Percentiles rank a stretch among this genome's conserved stretches.
Conservation (phyloP, 2,888 invertebrate genomes). For the Polietes domitor region DNA sequence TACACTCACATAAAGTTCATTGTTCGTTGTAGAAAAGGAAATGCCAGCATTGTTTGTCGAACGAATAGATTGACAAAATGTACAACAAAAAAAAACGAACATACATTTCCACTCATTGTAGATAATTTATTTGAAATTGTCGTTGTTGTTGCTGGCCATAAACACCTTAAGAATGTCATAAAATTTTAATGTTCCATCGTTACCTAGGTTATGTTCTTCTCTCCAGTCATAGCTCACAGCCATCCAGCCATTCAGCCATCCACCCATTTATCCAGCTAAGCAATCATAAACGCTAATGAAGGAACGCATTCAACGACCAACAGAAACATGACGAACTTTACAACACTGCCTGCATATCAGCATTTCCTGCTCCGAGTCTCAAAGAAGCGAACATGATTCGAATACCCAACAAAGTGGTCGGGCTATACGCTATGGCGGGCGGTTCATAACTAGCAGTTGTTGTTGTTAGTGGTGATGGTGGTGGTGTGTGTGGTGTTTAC, state of each 20-base stretch:
- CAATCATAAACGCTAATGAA: slow-evolving; percentile 42
- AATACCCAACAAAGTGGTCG: slow-evolving; percentile 23
- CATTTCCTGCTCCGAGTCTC: slow-evolving; percentile 53
- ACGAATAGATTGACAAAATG: too few relatives aligned
- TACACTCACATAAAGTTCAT: too few relatives aligned
- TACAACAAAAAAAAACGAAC: not conserved
- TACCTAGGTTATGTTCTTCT: not conserved
- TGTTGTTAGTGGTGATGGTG: too few relatives aligned
- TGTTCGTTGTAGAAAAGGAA: not conserved
- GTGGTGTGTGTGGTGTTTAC: not conserved
- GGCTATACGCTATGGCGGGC: not conserved
- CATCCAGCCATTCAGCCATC: not conserved
- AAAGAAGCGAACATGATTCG: slow-evolving; percentile 39
- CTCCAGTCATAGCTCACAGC: not conserved
- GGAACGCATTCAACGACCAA: not conserved
- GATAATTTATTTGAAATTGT: slow-evolving; percentile 2
- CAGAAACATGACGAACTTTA: slow-evolving; percentile 29
- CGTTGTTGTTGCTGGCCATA: slow-evolving; percentile 13
- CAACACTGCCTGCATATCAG: slow-evolving; percentile 13
- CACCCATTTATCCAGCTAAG: not conserved
- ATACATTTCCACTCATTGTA: not conserved
- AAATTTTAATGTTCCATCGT: slow-evolving; percentile 8
- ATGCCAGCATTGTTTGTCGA: not conserved
- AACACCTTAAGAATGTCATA: slow-evolving; percentile 40
- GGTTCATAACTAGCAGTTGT: not conserved